phyloP scores from a whole-genome alignment of 2,113 vertebrate species.

The Catharus minimus region DNA sequence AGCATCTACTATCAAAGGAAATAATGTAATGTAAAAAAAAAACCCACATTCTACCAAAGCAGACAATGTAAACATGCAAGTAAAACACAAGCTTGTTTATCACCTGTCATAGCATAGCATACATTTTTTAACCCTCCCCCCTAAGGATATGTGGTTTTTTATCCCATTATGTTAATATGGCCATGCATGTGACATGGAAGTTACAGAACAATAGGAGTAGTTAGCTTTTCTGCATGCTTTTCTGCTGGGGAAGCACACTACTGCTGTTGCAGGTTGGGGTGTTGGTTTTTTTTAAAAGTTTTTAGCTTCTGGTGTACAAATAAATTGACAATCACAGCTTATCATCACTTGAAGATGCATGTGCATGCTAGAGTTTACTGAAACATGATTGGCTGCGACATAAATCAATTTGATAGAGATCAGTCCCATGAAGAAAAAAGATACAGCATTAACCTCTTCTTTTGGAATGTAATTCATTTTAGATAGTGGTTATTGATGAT shows the following conservation, averaged over 20 bases:
- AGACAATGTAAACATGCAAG: slow-evolving; percentile 68
- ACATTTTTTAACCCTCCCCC: neutral
- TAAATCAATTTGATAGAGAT: slow-evolving; percentile 99
- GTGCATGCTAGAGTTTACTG: slow-evolving; percentile 89
- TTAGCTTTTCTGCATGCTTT: slow-evolving; percentile 9
- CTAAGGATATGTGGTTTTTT: neutral
- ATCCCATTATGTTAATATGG: slow-evolving; percentile 30
- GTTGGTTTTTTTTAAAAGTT: neutral
- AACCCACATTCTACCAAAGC: slow-evolving; percentile 67
- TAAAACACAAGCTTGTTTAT: slow-evolving; percentile 58
- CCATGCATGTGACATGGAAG: slow-evolving; percentile 18
- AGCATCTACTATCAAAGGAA: slow-evolving; percentile 77
- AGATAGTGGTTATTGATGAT: slow-evolving; percentile 99
- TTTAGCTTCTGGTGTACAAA: slow-evolving; percentile 77
- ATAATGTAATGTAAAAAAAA: slow-evolving; percentile 63
- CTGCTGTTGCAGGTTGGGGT: neutral
- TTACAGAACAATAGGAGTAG: neutral
- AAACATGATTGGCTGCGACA: slow-evolving; percentile 98
- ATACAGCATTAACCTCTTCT: slow-evolving; percentile 96
- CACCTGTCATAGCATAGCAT: slow-evolving; percentile 51
- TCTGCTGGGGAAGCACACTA: neutral
- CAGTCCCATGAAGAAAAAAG: slow-evolving; percentile 88
- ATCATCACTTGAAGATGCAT: slow-evolving; percentile 97
- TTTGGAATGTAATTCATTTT: slow-evolving; percentile 90
- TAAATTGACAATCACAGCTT: slow-evolving; percentile 87